Percentiles rank a stretch among this genome's conserved stretches.
These are phyloP conservation scores for Psammodynastes pulverulentus DNA, from an alignment of 2,113 vertebrate species.

Conservation along the genomic window DNA sequence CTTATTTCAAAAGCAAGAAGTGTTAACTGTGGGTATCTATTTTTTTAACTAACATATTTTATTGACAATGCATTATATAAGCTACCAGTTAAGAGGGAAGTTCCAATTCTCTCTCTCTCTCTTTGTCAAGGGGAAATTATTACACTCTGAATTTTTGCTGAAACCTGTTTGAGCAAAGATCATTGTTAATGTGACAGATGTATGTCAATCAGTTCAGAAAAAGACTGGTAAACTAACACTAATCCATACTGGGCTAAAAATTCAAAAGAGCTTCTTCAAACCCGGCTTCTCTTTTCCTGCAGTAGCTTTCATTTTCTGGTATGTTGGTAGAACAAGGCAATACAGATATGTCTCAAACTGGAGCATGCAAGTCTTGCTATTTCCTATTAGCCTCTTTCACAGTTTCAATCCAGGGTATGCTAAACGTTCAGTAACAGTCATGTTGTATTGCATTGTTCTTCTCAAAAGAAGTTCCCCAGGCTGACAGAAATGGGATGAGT, in stretches of 20 bases:
- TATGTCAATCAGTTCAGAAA: conserved; percentile 14
- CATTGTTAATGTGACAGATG: conserved; percentile 18
- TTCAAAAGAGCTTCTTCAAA: background rate
- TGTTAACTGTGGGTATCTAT: conserved; percentile 29
- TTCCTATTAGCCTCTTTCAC: conserved; percentile 18
- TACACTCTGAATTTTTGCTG: conserved; percentile 54
- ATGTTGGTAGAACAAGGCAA: conserved; percentile 8
- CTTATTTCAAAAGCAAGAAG: conserved; percentile 36
- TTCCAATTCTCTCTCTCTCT: accelerated
- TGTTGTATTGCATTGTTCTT: conserved; percentile 24
- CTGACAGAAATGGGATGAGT: conserved; percentile 58
- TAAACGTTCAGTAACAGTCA: conserved; percentile 39
- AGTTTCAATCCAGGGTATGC: conserved; percentile 33
- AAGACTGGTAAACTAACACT: conserved; percentile 48
- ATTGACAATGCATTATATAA: conserved; percentile 25
- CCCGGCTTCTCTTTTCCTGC: background rate
- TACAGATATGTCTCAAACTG: background rate
- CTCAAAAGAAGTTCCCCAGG: conserved; percentile 32
- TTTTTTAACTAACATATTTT: conserved; percentile 21
- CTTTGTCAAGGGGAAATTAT: conserved; percentile 12
- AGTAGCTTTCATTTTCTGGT: conserved; percentile 29
- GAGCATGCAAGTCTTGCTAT: conserved; percentile 19
- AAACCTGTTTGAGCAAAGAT: background rate
- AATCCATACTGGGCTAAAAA: conserved; percentile 22
- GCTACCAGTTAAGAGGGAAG: conserved; percentile 25